Percentiles rank a stretch among this genome's conserved stretches.
These are phyloP conservation scores for Lathamus discolor DNA, from an alignment of 2,113 vertebrate genomes.

Conservation along the genomic window DNA sequence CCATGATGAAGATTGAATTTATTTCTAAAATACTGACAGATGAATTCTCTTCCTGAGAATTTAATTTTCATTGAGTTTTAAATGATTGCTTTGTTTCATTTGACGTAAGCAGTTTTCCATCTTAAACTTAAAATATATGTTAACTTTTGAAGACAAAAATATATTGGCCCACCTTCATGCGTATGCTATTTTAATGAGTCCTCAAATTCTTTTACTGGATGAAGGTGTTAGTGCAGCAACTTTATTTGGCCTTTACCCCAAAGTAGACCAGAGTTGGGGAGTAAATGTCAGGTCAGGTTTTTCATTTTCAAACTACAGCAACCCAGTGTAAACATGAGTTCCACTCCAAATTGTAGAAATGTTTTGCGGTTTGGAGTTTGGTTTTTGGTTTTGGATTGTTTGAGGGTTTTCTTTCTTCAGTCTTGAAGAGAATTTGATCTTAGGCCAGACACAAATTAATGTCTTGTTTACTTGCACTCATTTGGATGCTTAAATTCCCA, in stretches of 20 bases:
- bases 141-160: background rate
- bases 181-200: background rate
- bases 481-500: background rate
- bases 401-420: rapidly evolving
- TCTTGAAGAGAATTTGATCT: background rate
- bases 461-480: background rate
- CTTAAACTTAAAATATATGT: background rate
- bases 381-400: background rate
- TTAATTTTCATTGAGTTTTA: background rate
- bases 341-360: background rate
- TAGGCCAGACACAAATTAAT: background rate
- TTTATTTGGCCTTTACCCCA: background rate
- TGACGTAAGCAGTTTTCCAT: background rate
- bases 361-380: background rate
- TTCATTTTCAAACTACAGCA: background rate
- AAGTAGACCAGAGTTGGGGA: rapidly evolving
- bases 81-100: background rate
- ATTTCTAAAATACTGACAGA: background rate
- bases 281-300: background rate
- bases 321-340: background rate
- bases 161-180: background rate
- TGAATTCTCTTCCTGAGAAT: background rate
- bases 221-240: background rate
- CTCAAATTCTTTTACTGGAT: background rate
- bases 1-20: background rate